Evolutionary conservation across 2,888 invertebrate species (phyloP), one percentile per base, ranked within the genome.

Genomic region (Phragmatobia fuliginosa): DNA sequence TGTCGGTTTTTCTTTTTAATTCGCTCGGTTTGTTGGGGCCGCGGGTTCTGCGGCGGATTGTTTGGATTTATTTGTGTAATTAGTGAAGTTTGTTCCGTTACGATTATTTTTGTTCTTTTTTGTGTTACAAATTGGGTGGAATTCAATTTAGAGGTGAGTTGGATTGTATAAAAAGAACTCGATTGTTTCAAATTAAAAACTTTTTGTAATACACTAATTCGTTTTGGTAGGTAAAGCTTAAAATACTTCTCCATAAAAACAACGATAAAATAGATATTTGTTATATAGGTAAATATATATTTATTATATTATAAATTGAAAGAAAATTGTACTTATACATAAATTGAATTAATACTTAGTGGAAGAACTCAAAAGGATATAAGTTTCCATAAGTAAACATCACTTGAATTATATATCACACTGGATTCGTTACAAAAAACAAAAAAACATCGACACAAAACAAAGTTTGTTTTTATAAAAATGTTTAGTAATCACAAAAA

Each of bases 31-130:
- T 90, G 91, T 90, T 87, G 87, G 88, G 85, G 85, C 87, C 81
- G 81, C 85, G 87, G 87, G 88, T 89, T 90, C 86, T 85, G 86
- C 84, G 87, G 86, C 76, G 88, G 86, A 91, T 91, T 93, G 93
- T 92, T 93, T 90, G 92, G 94, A 93, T 94, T 94, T 94, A 93
- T 94, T 93, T 88, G 92, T 91, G 94, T 94, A 94, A 94, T 95
- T 95, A 95, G 94, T 91, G 92, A 94, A 94, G 94, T 94, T 94
- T 91, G 91, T 92, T 91, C 89, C 90, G 89, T 87, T 91, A 87
- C 88, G 88, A 91, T 93, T 92, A 92, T 90, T 92, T 93, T 91
- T 90, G 88, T 91, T 87, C 91, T 91, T 90, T 90, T 90, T 87
- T 89, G 90, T 87, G 85, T 88, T 86, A 90, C 90, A 90, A 92